Conservation (phyloP, 2,797 vertebrate genomes). For the Argentina silus region DNA sequence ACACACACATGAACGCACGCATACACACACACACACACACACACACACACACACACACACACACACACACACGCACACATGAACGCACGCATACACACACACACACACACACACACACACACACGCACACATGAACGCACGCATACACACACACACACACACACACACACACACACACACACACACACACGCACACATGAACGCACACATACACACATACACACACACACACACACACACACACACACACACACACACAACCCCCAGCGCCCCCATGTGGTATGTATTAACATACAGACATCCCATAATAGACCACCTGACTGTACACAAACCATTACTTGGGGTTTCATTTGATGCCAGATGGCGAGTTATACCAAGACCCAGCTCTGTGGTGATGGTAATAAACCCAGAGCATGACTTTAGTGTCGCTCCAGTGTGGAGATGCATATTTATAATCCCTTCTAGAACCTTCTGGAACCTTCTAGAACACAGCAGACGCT, state of each 20-base stretch:
- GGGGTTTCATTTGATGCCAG: conserved; percentile 60
- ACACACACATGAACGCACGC: too few relatives aligned
- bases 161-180: conserved; percentile 14
- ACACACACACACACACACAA: too few relatives aligned
- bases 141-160: too few relatives aligned
- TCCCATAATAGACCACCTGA: conserved; percentile 21
- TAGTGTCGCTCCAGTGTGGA: conserved; percentile 54
- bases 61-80: too few relatives aligned
- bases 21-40: not conserved
- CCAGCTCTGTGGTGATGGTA: conserved; percentile 60
- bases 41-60: not conserved
- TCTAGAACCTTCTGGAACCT: too few relatives aligned
- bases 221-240: conserved; percentile 10
- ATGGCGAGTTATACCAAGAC: conserved; percentile 65
- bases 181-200: too few relatives aligned
- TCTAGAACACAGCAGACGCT: conserved; percentile 24
- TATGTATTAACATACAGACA: too few relatives aligned
- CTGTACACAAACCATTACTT: conserved; percentile 49
- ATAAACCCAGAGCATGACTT: conserved; percentile 47
- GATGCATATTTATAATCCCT: conserved; percentile 23
- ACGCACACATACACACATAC: too few relatives aligned
- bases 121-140: conserved; percentile 30
- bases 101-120: not conserved
- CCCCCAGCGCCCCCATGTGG: too few relatives aligned
- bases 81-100: too few relatives aligned